Base-by-base conservation (phyloP, 1,140 invertebrate species). In the Vanessa atalanta region DNA sequence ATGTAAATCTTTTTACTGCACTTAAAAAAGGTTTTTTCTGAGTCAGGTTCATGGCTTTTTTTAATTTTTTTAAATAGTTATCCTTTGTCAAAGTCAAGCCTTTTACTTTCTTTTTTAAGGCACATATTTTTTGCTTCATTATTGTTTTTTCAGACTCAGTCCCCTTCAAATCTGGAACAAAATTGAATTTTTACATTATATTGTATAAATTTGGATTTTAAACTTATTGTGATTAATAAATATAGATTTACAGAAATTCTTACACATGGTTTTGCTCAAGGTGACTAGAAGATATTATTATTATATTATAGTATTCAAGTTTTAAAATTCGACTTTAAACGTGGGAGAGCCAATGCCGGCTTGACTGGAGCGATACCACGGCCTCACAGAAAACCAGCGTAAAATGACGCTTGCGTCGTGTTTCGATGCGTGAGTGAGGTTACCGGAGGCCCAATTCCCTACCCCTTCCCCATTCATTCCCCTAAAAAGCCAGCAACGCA, bases 171-270 rank as follows among this genome's bases (percentile, higher is more conserved):
- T 60, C 55, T 60, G 55, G 55, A 60, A 60, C 55, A 60, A 60
- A 60, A 60, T 60, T 61, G 60, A 61, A 61, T 61, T 61, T 61
- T 61, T 61, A 61, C 60, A 61, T 61, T 61, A 61, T 61, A 61
- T 61, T 37, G 60, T 61, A 61, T 61, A 61, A 61, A 61, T 61
- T 61, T 61, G 60, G 60, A 26, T 61, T 61, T 61, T 61, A 61
- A 61, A 37, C 60, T 61, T 61, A 37, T 61, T 61, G 60, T 61
- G 31, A 37, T 61, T 23, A 61, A 61, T 61, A 61, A 61, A 61
- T 61, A 61, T 61, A 60, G 60, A 61, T 61, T 61, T 31, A 61
- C 23, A 61, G 60, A 61, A 61, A 61, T 61, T 61, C 60, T 61
- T 61, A 61, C 60, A 61, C 20, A 31, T 61, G 26, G 20, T 61